Conservation (phyloP, 2,888 invertebrate species). For the Carterocephalus palaemon region DNA sequence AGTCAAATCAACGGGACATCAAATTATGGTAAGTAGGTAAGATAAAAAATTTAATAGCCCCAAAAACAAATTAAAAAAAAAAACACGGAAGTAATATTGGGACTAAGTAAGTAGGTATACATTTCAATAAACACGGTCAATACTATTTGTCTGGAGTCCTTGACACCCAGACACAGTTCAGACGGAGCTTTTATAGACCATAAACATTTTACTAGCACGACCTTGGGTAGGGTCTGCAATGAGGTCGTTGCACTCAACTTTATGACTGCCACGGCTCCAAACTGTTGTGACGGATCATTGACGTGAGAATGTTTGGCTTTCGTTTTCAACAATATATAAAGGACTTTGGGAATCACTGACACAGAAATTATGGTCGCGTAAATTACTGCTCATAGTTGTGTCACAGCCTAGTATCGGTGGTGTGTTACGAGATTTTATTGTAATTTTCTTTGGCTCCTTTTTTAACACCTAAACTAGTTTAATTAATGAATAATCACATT, state of each 20-base stretch:
- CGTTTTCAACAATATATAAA: too few relatives aligned
- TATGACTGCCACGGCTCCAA: slow-evolving; percentile 51
- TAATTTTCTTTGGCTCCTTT: too few relatives aligned
- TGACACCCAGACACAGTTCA: slow-evolving; percentile 75
- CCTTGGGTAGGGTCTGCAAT: slow-evolving; percentile 76
- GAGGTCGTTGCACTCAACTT: slow-evolving; percentile 72
- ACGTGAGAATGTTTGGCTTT: slow-evolving; percentile 23
- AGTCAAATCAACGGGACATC: too few relatives aligned
- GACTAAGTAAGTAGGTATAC: slow-evolving; percentile 1
- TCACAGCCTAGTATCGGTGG: too few relatives aligned
- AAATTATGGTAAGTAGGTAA: too few relatives aligned
- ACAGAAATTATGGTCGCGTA: too few relatives aligned
- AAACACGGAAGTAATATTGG: not conserved
- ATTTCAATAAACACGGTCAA: slow-evolving; percentile 41
- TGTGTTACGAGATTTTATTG: too few relatives aligned
- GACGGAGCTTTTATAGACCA: slow-evolving; percentile 75
- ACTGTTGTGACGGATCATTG: slow-evolving; percentile 40
- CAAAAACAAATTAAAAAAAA: not conserved
- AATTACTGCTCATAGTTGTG: too few relatives aligned
- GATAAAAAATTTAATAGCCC: too few relatives aligned
- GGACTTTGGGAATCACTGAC: too few relatives aligned
- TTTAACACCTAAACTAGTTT: too few relatives aligned
- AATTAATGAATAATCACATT: too few relatives aligned
- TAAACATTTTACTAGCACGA: slow-evolving; percentile 78
- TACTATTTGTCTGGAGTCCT: slow-evolving; percentile 73